phyloP scores from a whole-genome alignment of 2,797 vertebrate species.

The Taenioides sp. region DNA sequence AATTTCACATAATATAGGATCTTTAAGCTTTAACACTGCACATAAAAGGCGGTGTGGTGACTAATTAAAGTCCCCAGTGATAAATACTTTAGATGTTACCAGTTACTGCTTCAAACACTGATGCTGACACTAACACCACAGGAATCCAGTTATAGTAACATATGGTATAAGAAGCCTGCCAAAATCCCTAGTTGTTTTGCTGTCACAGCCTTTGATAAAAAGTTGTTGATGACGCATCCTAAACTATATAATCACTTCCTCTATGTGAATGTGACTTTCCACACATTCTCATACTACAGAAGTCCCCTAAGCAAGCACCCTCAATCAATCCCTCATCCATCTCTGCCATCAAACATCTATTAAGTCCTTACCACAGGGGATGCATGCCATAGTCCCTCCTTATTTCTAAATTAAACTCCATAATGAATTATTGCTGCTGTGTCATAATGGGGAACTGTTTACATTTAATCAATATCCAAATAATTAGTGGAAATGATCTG shows the following conservation, averaged over 20 bases:
- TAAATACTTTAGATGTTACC: too few species aligned
- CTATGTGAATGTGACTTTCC: constrained; percentile 5
- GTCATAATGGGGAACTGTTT: constrained; percentile 38
- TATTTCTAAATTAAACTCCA: constrained; percentile 38
- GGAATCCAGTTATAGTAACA: not conserved
- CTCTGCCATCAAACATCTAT: constrained; percentile 28
- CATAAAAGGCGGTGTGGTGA: too few species aligned
- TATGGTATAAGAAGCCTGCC: not conserved
- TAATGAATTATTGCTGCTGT: constrained; percentile 32
- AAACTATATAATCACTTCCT: not conserved
- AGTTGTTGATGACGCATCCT: not conserved
- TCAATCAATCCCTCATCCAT: constrained; percentile 41
- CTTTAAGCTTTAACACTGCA: too few species aligned
- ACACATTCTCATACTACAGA: not conserved
- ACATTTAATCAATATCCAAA: constrained; percentile 47
- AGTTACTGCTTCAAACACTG: too few species aligned
- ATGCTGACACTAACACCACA: not conserved
- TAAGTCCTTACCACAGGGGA: constrained; percentile 11
- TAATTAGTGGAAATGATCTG: constrained; percentile 46
- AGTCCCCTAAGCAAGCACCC: constrained; percentile 25
- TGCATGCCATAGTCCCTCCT: constrained; percentile 18
- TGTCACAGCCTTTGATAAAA: not conserved
- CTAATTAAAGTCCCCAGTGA: too few species aligned
- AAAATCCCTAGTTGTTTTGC: not conserved
- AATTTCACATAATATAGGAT: too few species aligned